Conservation (phyloP, 2,888 invertebrate genomes). For the Stenichneumon culpator region DNA sequence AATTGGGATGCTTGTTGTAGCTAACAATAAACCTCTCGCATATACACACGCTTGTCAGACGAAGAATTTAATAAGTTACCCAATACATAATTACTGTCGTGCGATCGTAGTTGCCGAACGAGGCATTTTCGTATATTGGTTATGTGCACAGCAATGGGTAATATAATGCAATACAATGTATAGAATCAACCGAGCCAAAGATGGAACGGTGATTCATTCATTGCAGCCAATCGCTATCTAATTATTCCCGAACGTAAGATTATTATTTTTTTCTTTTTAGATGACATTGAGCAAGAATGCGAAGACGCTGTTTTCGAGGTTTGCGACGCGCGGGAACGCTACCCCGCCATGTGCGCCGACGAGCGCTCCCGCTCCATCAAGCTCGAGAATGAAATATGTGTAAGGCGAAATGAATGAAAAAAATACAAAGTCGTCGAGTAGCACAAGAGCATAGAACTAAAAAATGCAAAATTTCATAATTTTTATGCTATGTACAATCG, state of each 20-base stretch:
- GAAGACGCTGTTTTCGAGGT: conserved; percentile 78
- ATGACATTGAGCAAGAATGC: conserved; percentile 77
- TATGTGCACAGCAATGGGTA: conserved; percentile 38
- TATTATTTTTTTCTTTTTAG: conserved; percentile 50
- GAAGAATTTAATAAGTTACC: neutral
- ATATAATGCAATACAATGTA: neutral
- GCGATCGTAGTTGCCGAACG: neutral
- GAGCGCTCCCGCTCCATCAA: conserved; percentile 75
- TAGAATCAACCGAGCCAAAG: neutral
- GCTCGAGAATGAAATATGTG: conserved; percentile 73
- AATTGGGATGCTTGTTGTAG: neutral
- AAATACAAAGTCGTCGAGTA: neutral
- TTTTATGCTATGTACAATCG: too few relatives aligned
- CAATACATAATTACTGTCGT: neutral
- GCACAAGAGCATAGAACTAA: too few relatives aligned
- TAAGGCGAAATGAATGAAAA: conserved; percentile 57
- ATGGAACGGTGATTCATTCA: neutral
- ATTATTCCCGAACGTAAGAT: neutral
- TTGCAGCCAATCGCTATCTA: neutral
- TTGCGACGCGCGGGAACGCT: conserved; percentile 78
- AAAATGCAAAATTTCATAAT: too few relatives aligned
- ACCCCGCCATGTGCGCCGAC: conserved; percentile 75
- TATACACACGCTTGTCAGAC: neutral
- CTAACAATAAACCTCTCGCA: neutral
- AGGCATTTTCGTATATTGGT: conserved; percentile 20